phyloP scores from a whole-genome alignment of 2,113 vertebrate genomes.

The Pagrus major region DNA sequence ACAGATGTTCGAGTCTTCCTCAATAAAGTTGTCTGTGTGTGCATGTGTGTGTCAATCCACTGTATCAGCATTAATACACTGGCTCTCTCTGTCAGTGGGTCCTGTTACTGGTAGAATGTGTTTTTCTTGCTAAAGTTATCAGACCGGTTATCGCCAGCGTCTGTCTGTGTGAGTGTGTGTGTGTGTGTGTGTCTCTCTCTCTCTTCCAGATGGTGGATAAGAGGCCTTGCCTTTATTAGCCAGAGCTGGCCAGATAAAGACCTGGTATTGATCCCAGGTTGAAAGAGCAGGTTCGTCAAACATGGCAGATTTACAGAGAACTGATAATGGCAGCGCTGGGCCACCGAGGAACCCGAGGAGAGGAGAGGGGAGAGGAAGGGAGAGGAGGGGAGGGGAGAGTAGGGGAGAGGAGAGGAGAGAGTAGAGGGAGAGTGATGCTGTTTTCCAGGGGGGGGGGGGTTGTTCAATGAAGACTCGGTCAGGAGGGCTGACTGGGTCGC shows the following conservation, averaged over 20 bases:
- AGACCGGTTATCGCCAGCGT: constrained; percentile 71
- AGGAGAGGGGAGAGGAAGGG: constrained; percentile 45
- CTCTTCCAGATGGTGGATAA: constrained; percentile 86
- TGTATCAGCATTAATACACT: constrained; percentile 52
- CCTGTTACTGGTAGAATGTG: constrained; percentile 71
- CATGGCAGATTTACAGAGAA: constrained; percentile 86
- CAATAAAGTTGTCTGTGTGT: constrained; percentile 20
- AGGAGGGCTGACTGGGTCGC: no score
- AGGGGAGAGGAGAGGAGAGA: constrained; percentile 32
- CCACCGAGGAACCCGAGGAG: constrained; percentile 79
- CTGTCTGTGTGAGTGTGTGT: constrained; percentile 47
- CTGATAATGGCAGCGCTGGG: constrained; percentile 84
- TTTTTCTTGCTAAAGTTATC: constrained; percentile 78
- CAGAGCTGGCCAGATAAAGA: constrained; percentile 86
- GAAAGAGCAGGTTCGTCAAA: constrained; percentile 89
- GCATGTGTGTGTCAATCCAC: not conserved
- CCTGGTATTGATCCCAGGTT: constrained; percentile 87
- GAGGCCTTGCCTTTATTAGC: constrained; percentile 87
- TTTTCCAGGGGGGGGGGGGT: no score
- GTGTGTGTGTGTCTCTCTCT: constrained; percentile 14
- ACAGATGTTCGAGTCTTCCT: constrained; percentile 32
- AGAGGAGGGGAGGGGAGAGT: constrained; percentile 47
- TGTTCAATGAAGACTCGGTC: no score
- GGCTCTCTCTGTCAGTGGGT: constrained; percentile 42
- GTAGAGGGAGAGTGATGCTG: constrained; percentile 30